Evolutionary conservation across 1,140 invertebrate species (phyloP), one percentile per base, ranked within the genome.

Genomic region (Monochamus saltuarius): DNA sequence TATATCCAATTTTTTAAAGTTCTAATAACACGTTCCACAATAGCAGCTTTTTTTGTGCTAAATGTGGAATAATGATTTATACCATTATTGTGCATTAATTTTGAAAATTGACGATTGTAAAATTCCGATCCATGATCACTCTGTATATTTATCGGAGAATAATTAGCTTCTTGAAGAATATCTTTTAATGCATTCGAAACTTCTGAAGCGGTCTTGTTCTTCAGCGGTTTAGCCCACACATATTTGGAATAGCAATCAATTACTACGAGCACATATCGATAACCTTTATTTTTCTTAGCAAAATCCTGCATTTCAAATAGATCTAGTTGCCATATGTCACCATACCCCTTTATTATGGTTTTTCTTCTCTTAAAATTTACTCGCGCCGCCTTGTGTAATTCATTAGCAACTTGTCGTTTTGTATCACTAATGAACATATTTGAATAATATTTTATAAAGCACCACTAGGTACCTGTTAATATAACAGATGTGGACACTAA

Each of bases 1-100:
- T 62, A 80, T 66, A 80, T 70, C 61, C 61, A 69, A 22, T 57
- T 61, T 72, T 78, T 79, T 19, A 81, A 56, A 8, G 75, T 78
- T 16, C 73, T 61, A 69, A 78, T 77, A 29, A 78, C 78, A 17
- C 78, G 56, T 70, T 79, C 76, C 22, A 72, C 63, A 47, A 79
- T 70, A 1, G 71, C 64, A 29, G 75, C 73, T 74, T 80, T 80
- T 14, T 71, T 67, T 22, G 69, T 63, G 51, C 58, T 73, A 59
- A 73, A 71, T 14, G 68, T 76, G 1, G 67, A 67, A 62, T 77
- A 77, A 61, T 75, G 71, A 49, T 73, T 69, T 34, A 79, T 73
- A 9, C 67, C 53, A 59, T 70, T 57, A 53, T 72, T 62, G 49
- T 63, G 59, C 63, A 71, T 71, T 16, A 73, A 51, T 19, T 56